A percentile compares a stretch with the other conserved stretches of the same genome.
phyloP scores from a whole-genome alignment of 2,113 vertebrate genomes.

The Onychorhynchus coronatus region DNA sequence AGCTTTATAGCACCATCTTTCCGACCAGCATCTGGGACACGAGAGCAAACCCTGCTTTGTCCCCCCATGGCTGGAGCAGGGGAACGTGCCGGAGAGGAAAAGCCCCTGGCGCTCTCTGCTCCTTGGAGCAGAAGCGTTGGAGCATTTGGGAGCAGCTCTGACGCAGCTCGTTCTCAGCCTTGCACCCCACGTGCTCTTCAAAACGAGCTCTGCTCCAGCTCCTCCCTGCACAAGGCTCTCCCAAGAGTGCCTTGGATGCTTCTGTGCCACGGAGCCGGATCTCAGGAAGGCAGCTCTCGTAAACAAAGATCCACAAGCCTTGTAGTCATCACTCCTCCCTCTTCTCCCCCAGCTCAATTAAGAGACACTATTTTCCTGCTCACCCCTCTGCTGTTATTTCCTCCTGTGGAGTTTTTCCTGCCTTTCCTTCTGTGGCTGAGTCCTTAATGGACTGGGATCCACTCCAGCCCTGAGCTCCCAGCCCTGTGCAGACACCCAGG shows the following conservation, averaged over 20 bases:
- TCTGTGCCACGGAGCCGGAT: background rate
- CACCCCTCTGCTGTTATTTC: background rate
- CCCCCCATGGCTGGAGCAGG: background rate
- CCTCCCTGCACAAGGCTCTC: fast-evolving
- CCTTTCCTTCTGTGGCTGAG: background rate
- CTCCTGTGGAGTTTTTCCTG: background rate
- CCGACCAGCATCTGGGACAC: background rate
- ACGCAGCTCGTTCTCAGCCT: fast-evolving
- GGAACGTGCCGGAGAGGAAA: background rate
- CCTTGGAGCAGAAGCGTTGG: background rate
- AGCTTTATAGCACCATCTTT: fast-evolving
- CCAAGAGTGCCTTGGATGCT: background rate
- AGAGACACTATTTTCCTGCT: background rate
- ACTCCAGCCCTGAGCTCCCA: fast-evolving
- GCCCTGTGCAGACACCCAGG: background rate
- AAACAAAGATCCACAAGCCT: background rate
- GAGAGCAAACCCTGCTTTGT: background rate
- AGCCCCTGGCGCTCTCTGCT: background rate
- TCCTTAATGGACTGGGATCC: background rate
- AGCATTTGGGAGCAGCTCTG: background rate
- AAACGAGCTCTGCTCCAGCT: background rate
- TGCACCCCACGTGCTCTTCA: fast-evolving
- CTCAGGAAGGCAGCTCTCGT: background rate
- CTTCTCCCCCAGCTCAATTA: background rate
- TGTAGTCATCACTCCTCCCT: background rate